A percentile compares a stretch with the other conserved stretches of the same genome.
These are phyloP conservation scores for Spodoptera exigua DNA, from an alignment of 2,888 invertebrate genomes.

Conservation along the genomic window DNA sequence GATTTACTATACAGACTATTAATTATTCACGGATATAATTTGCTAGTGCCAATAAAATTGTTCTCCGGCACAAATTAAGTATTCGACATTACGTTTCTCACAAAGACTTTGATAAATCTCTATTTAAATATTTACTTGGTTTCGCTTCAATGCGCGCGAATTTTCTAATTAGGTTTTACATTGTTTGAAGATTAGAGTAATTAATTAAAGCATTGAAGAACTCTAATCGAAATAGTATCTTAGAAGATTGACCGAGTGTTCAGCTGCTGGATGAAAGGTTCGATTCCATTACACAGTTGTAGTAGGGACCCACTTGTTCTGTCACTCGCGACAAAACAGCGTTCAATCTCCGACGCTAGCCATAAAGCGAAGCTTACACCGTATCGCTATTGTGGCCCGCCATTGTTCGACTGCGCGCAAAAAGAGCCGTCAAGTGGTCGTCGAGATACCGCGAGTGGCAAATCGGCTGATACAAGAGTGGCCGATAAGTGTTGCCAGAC, in stretches of 20 bases:
- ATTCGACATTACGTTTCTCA: constrained; percentile 9
- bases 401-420: constrained; percentile 57
- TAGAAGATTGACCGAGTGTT: too few species aligned
- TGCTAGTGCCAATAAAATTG: constrained; percentile 37
- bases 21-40: constrained; percentile 24
- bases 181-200: too few species aligned
- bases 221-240: too few species aligned
- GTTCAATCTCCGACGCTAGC: constrained; percentile 39
- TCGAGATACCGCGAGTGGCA: constrained; percentile 62
- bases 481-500: constrained; percentile 52
- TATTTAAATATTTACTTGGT: constrained; percentile 15
- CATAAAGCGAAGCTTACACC: constrained; percentile 50
- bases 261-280: too few species aligned
- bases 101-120: constrained; percentile 26
- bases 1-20: constrained; percentile 32
- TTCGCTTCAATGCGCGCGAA: background rate
- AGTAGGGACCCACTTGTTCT: constrained; percentile 2
- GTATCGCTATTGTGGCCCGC: constrained; percentile 51
- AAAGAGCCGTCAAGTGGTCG: constrained; percentile 58
- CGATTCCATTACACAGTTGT: too few species aligned
- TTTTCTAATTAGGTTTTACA: too few species aligned
- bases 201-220: too few species aligned
- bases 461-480: constrained; percentile 64
- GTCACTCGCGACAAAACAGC: constrained; percentile 33
- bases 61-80: constrained; percentile 12